Evolutionary conservation across 53 echinoderm and acorn worm genomes (phyloP).

Genomic region (Henricia sp.): DNA sequence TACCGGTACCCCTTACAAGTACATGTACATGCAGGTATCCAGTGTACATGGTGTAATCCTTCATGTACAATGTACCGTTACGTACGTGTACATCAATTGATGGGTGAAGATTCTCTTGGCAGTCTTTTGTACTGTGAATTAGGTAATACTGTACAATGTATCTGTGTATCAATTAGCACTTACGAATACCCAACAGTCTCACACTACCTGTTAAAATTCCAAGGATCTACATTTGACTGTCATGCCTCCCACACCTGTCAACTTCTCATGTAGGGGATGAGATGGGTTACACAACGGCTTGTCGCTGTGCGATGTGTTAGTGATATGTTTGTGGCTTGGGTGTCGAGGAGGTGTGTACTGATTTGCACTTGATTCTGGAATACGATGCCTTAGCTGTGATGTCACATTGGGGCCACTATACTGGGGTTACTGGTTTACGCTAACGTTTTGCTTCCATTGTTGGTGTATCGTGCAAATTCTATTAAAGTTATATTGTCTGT

Average conservation of each 20-base stretch:
- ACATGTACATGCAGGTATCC: no score
- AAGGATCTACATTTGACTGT: neutral
- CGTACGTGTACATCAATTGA: no score
- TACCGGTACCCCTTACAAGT: no score
- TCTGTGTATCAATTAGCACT: constrained; percentile 42
- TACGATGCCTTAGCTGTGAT: no score
- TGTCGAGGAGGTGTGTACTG: constrained; percentile 8
- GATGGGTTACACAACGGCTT: neutral
- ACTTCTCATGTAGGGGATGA: neutral
- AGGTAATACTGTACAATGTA: neutral
- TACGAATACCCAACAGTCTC: constrained; percentile 11
- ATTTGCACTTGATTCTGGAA: constrained; percentile 24
- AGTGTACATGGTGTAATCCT: no score
- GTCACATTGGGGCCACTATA: no score
- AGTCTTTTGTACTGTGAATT: neutral
- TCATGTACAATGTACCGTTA: no score
- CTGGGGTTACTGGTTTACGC: no score
- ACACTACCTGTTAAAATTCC: neutral
- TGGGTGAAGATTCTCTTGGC: no score
- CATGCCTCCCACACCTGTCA: neutral
- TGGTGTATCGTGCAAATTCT: no score
- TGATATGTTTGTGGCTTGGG: constrained; percentile 22
- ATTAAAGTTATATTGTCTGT: no score
- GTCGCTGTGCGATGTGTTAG: neutral
- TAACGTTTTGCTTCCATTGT: no score